Evolutionary conservation across 2,113 vertebrate genomes (phyloP).

Genomic region (Catharus bicknelli): DNA sequence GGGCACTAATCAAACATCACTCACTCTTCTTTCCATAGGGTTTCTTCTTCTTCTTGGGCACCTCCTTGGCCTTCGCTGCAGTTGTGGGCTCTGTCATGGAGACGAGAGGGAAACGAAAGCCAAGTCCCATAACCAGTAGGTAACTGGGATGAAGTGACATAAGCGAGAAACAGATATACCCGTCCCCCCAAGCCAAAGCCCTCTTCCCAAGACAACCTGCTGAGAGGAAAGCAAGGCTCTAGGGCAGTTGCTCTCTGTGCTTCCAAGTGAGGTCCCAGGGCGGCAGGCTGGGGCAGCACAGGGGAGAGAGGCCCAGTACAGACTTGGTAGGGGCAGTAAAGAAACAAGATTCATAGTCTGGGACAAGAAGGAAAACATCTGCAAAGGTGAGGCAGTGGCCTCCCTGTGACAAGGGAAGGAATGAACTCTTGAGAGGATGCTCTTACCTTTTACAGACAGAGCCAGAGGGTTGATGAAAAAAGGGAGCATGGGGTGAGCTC

Average conservation of each 20-base stretch:
- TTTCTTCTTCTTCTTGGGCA: slow-evolving; percentile 81
- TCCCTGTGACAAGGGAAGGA: slow-evolving; percentile 5
- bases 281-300: background rate
- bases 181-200: slow-evolving; percentile 46
- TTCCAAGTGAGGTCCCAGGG: slow-evolving; percentile 1
- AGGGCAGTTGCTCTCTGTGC: background rate
- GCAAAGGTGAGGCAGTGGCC: slow-evolving; percentile 30
- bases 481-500: background rate
- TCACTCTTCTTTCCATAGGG: slow-evolving; percentile 86
- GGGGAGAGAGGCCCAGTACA: slow-evolving; percentile 4
- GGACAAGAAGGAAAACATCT: background rate
- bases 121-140: slow-evolving; percentile 64
- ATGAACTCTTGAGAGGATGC: background rate
- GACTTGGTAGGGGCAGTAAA: background rate
- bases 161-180: slow-evolving; percentile 58
- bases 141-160: slow-evolving; percentile 64
- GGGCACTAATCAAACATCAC: slow-evolving; percentile 62
- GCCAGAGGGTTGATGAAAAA: background rate
- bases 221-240: slow-evolving; percentile 15
- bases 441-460: slow-evolving; percentile 34
- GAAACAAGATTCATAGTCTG: background rate
- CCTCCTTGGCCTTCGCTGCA: slow-evolving; percentile 74
- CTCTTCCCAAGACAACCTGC: slow-evolving; percentile 48
- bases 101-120: slow-evolving; percentile 52
- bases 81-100: slow-evolving; percentile 72